These are phyloP conservation scores for Heterochromis multidens DNA, from an alignment of 2,113 vertebrate genomes.

Conservation along the genomic window DNA sequence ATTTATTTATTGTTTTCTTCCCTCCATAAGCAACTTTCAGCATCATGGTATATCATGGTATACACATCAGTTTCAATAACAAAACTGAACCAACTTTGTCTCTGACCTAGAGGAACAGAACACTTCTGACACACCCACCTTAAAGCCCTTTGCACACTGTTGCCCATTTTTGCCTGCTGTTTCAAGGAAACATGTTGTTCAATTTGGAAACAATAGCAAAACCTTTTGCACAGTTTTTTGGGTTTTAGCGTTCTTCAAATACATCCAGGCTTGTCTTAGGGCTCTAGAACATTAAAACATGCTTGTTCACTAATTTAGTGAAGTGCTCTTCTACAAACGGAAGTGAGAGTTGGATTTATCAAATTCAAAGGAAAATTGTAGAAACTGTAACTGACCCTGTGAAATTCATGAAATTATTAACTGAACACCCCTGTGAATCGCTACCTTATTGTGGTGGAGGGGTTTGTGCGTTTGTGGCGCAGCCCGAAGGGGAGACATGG, in stretches of 20 bases:
- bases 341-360: neutral
- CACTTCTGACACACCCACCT: no score
- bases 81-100: no score
- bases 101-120: neutral
- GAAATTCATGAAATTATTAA: no score
- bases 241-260: neutral
- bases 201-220: neutral
- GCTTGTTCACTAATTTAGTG: neutral
- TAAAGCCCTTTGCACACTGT: rapidly evolving
- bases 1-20: neutral
- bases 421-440: no score
- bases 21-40: neutral
- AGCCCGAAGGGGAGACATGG: no score
- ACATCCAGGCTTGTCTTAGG: no score
- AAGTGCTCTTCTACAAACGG: neutral
- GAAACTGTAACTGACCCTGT: neutral
- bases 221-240: neutral
- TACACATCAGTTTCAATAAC: neutral
- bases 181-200: neutral
- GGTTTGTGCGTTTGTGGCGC: no score
- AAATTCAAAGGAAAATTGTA: neutral
- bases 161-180: no score
- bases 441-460: no score
- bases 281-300: neutral
- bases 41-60: rapidly evolving